These are phyloP conservation scores for Heterotilapia buettikoferi DNA, from an alignment of 2,113 vertebrate species.

Conservation along the genomic window DNA sequence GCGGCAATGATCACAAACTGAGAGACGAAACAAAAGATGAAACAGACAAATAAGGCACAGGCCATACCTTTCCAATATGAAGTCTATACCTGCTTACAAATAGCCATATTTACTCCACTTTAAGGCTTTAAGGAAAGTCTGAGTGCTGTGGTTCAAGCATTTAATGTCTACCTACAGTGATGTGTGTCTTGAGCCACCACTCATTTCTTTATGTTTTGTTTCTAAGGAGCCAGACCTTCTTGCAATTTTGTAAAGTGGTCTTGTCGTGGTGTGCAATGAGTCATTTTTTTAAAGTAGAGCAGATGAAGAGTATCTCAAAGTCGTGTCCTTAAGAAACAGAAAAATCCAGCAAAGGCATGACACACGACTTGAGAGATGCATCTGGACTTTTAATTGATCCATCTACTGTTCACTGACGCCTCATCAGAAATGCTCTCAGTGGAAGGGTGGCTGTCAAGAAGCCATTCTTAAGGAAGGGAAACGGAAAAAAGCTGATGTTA, in stretches of 20 bases:
- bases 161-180: not conserved
- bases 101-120: not conserved
- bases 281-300: not conserved
- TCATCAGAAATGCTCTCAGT: not conserved
- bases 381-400: not conserved
- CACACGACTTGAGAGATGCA: not conserved
- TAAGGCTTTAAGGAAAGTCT: not conserved
- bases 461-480: not conserved
- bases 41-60: not conserved
- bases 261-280: not conserved
- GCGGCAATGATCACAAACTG: not conserved
- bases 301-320: not conserved
- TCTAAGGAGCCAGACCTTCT: not conserved
- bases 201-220: not conserved
- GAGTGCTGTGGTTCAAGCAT: not conserved
- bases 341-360: not conserved
- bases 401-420: not conserved
- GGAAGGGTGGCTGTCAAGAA: not conserved
- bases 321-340: not conserved
- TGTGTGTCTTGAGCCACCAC: not conserved
- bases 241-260: not conserved
- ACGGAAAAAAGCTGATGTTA: not conserved
- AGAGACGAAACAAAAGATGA: not conserved
- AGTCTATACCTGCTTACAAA: not conserved
- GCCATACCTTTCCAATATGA: not conserved